Base-by-base conservation (phyloP, 1,140 invertebrate genomes). In the Campoletis sonorensis region DNA sequence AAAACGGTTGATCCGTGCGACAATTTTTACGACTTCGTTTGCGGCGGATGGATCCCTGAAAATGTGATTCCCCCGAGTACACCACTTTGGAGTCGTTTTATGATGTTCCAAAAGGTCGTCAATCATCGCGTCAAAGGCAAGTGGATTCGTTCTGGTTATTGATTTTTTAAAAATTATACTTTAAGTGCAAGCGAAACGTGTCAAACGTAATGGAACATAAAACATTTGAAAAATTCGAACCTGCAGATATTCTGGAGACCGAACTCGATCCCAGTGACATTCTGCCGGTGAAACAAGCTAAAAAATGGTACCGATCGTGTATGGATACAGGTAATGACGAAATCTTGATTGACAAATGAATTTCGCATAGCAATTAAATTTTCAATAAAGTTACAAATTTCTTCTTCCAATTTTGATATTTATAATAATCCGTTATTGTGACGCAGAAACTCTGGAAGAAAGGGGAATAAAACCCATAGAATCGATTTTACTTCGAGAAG, bases 281-380 rank as follows among this genome's bases (percentile, higher is more conserved):
- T 1, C 58, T 80, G 15, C 75, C 82, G 0, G 72, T 87, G 0
- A 83, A 75, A 26, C 81, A 86, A 49, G 82, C 85, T 1, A 88
- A 86, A 70, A 82, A 85, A 16, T 85, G 82, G 83, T 87, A 81
- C 37, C 3, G 37, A 10, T 79, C 76, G n/a, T 88, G 87, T 23
- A 84, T 77, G 77, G 76, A 88, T 33, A 26, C 11, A 68, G 81
- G 85, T 86, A 81, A 27, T 11, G 3, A 67, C 4, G 1, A 45
- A 45, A 45, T 13, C 30, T 33, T 7, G 30, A 33, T 7, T 7
- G 2, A 7, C 7, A 33, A 33, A 33, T 33, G 3, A 33, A 33
- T 33, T 33, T 33, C 7, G 30, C 30, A 33, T 7, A 33, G 30
- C 30, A 73, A 18, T 18, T 18, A 13, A 13, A 51, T 51, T 51